A percentile compares a stretch with the other conserved stretches of the same genome.
phyloP scores from a whole-genome alignment of 2,797 vertebrate genomes.

The Vultur gryphus region DNA sequence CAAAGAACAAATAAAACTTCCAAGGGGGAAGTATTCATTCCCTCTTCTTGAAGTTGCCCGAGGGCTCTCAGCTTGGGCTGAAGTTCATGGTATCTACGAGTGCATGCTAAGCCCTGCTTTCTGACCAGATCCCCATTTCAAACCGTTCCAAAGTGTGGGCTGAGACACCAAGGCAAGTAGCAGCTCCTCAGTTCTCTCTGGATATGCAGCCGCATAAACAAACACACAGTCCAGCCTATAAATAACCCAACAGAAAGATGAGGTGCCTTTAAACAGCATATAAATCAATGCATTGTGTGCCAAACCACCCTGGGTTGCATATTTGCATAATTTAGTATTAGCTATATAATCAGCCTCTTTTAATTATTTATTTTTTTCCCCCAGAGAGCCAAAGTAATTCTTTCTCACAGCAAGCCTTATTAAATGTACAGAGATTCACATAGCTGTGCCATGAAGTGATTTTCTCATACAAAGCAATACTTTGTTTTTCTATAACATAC shows the following conservation, averaged over 20 bases:
- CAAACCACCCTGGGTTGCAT: neutral
- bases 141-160: neutral
- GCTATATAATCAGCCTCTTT: neutral
- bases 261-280: neutral
- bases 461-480: neutral
- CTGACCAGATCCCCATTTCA: neutral
- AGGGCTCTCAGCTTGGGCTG: neutral
- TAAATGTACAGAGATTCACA: neutral
- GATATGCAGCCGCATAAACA: neutral
- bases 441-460: neutral
- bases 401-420: constrained; percentile 23
- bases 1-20: neutral
- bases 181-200: neutral
- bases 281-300: neutral
- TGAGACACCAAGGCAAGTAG: neutral
- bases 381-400: neutral
- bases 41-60: neutral
- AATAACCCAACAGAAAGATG: neutral
- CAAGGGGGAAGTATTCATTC: neutral
- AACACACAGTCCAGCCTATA: neutral
- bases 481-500: neutral
- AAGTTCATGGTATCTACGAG: neutral
- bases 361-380: neutral
- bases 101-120: neutral
- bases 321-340: constrained; percentile 43